phyloP scores from a whole-genome alignment of 2,797 vertebrate species.

The Rhodeus uyekii region DNA sequence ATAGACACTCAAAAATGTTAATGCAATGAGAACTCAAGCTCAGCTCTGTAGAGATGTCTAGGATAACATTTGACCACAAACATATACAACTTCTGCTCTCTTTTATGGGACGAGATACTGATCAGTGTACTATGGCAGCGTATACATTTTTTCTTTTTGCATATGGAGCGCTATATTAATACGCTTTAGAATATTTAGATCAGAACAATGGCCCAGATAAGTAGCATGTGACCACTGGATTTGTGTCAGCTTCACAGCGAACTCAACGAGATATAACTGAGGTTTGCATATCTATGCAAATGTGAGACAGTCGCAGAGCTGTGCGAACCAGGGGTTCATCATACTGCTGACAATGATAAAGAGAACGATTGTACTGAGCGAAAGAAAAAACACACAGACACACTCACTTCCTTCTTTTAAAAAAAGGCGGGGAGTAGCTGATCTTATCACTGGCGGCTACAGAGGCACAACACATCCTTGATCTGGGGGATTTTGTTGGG shows the following conservation, averaged over 20 bases:
- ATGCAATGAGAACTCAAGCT: conserved; percentile 13
- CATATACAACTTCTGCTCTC: too few species aligned
- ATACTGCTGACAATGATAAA: conserved; percentile 63
- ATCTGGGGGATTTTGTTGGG: conserved; percentile 63
- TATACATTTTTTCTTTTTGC: conserved; percentile 50
- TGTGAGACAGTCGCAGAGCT: conserved; percentile 43
- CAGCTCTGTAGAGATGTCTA: not conserved
- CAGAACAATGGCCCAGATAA: conserved; percentile 51
- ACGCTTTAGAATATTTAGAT: conserved; percentile 15
- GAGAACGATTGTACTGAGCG: conserved; percentile 41
- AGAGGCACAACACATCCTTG: conserved; percentile 58
- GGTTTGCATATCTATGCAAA: conserved; percentile 67
- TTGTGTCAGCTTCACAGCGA: conserved; percentile 51
- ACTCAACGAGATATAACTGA: conserved; percentile 28
- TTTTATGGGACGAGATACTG: not conserved
- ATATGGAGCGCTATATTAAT: conserved; percentile 40
- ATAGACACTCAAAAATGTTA: not conserved
- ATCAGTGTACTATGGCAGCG: not conserved
- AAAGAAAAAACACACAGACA: conserved; percentile 48
- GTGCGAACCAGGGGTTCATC: conserved; percentile 64
- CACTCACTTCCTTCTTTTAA: conserved; percentile 16
- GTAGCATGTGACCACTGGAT: conserved; percentile 46
- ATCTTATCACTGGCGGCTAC: conserved; percentile 64
- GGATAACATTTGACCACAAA: conserved; percentile 10
- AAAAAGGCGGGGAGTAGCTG: conserved; percentile 42